A percentile compares a stretch with the other conserved stretches of the same genome.
Conservation (phyloP, 2,888 invertebrate species). For the Steinernema hermaphroditum region DNA sequence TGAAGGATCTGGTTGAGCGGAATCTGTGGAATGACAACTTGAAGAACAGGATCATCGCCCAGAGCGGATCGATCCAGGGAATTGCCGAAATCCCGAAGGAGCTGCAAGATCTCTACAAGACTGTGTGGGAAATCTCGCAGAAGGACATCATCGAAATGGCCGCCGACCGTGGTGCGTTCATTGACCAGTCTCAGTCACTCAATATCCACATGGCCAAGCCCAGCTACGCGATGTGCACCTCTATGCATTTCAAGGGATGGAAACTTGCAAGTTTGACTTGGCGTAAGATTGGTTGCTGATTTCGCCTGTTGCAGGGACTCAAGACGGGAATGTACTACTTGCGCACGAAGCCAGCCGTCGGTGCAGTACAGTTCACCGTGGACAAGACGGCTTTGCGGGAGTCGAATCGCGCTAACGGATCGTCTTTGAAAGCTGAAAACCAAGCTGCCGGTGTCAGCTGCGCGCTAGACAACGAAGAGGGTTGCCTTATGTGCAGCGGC, state of each 20-base stretch:
- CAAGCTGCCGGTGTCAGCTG: not conserved
- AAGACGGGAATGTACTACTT: constrained; percentile 99
- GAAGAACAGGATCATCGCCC: constrained; percentile 88
- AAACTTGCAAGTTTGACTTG: constrained; percentile 72
- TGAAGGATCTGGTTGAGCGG: constrained; percentile 86
- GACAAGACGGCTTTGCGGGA: constrained; percentile 78
- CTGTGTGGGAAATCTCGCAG: constrained; percentile 75
- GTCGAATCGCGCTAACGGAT: constrained; percentile 21
- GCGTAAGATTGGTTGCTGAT: not conserved
- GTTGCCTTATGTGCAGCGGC: constrained; percentile 63
- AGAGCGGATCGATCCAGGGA: constrained; percentile 85
- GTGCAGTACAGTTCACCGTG: constrained; percentile 95
- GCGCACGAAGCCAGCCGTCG: constrained; percentile 90
- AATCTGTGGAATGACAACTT: constrained; percentile 91
- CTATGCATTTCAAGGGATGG: constrained; percentile 99
- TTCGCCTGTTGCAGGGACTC: constrained; percentile 74
- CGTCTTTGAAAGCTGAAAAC: not conserved
- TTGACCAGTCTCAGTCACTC: constrained; percentile 97
- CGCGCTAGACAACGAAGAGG: constrained; percentile 49
- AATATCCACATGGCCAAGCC: constrained; percentile 96
- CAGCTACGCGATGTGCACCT: constrained; percentile 87
- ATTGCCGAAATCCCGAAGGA: constrained; percentile 65
- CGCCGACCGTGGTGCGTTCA: constrained; percentile 93
- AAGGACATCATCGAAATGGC: constrained; percentile 92
- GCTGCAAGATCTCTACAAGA: constrained; percentile 70